Evolutionary conservation across 37 sponge, comb jelly and placozoan genomes (phyloP).

Genomic region (Ephydatia muelleri): DNA sequence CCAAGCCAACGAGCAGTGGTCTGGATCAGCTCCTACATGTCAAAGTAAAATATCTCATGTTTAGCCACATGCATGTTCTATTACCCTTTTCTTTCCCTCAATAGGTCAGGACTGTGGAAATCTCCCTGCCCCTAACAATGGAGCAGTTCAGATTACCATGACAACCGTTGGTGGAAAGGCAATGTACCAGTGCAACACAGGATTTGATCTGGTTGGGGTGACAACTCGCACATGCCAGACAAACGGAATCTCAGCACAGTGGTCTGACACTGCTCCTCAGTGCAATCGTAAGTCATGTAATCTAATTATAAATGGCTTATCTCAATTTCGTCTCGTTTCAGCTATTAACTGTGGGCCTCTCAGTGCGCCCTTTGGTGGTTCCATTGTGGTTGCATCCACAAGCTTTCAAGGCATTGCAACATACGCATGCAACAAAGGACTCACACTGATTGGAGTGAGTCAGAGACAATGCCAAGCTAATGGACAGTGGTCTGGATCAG

Average conservation of each 20-base stretch:
- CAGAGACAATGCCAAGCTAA: conserved; percentile 39
- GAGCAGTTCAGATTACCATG: conserved; percentile 11
- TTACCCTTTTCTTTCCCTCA: not conserved
- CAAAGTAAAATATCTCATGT: conserved; percentile 3
- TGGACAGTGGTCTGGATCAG: conserved; percentile 51
- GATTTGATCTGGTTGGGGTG: conserved; percentile 45
- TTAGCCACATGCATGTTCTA: not conserved
- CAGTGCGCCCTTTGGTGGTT: conserved; percentile 25
- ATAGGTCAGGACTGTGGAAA: conserved; percentile 35
- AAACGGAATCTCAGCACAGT: conserved; percentile 10
- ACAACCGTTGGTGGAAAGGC: conserved; percentile 35
- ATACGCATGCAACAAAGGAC: conserved; percentile 58
- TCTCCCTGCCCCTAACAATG: conserved; percentile 34
- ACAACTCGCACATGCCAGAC: conserved; percentile 38
- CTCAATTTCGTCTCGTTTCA: not conserved
- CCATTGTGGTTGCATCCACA: not conserved
- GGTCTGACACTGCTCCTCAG: conserved; percentile 25
- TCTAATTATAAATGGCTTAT: too few species aligned
- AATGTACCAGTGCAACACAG: conserved; percentile 48
- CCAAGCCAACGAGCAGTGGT: conserved; percentile 52
- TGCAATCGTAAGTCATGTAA: conserved; percentile 29
- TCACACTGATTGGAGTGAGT: conserved; percentile 27
- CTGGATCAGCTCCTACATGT: conserved; percentile 45
- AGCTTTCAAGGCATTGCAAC: conserved; percentile 22
- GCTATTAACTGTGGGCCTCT: conserved; percentile 38